These are phyloP conservation scores for Acrocephalus scirpaceus DNA, from an alignment of 2,797 vertebrate genomes.

Conservation along the genomic window DNA sequence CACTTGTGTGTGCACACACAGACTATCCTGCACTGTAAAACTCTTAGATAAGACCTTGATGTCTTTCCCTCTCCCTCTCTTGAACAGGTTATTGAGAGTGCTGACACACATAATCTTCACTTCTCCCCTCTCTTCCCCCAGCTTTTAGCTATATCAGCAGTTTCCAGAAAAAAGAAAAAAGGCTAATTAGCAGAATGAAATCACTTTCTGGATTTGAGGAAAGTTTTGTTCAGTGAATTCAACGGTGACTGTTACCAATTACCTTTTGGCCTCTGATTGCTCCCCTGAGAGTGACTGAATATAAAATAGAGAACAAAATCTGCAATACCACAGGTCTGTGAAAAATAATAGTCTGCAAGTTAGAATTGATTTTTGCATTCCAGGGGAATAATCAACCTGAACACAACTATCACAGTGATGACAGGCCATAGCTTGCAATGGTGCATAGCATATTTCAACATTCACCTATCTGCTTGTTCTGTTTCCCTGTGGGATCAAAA, in stretches of 20 bases:
- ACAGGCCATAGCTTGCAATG: background rate
- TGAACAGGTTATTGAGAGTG: background rate
- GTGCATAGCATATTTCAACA: background rate
- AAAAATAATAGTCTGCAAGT: background rate
- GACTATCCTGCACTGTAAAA: background rate
- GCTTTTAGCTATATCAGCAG: background rate
- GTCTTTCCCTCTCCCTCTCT: background rate
- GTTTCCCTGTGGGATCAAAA: background rate
- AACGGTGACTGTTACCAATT: background rate
- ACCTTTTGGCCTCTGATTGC: constrained; percentile 8
- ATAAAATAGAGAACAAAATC: background rate
- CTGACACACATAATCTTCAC: background rate
- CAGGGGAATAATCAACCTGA: constrained; percentile 18
- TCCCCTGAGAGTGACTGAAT: background rate
- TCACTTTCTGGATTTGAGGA: background rate
- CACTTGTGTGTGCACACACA: accelerated
- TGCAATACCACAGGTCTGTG: background rate
- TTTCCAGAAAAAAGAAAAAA: background rate
- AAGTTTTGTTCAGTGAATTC: background rate
- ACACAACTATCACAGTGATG: background rate
- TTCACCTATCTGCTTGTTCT: background rate
- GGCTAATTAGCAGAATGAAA: background rate
- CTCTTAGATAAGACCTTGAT: background rate
- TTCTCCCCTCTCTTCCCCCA: background rate
- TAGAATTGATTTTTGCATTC: constrained; percentile 46